Base-by-base conservation (phyloP, 1,140 invertebrate genomes). In the Lucilia sericata region DNA sequence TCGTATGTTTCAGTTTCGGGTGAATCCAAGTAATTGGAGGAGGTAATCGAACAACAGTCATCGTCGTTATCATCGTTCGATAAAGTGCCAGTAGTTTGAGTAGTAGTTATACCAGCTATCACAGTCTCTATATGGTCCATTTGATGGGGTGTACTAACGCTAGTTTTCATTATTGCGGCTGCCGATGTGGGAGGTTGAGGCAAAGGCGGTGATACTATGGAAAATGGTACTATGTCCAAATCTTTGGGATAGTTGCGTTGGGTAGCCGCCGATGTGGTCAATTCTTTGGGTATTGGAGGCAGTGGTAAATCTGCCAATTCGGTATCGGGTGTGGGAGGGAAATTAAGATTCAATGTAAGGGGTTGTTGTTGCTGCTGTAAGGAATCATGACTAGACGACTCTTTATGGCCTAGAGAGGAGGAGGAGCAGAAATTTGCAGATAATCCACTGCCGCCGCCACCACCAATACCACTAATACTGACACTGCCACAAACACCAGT, bases 1-100 rank as follows among this genome's bases (percentile, higher is more conserved):
- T 93, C 91, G 85, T 94, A 92, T 25, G 92, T 92, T 89, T 94
- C 94, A 74, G 93, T 92, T 86, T 94, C 93, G 5, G 91, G 91
- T 7, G 90, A 91, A 65, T 91, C 89, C 12, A 90, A 86, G 84
- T 88, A 91, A 8, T 86, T 88, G 25, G 86, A 85, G 25, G 88
- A 86, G 4, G 88, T 87, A 12, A 85, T 84, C 34, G 90, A 88
- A 70, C 85, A 87, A n/a, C 83, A 86, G 17, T 87, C 87, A 25
- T 55, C 84, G 17, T 85, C 87, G 80, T 86, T 42, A n/a, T 42
- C 83, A 51, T 80, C 60, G 84, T 86, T 86, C 86, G 80, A 74
- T 82, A 80, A 47, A 49, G 60, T 84, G 84, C 84, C 84, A 51
- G 83, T 51, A 84, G 36, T 74, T 34, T 75, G 51, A 76, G 30